Conservation (phyloP, 1,140 invertebrate genomes). For the Zaprionus nigranus region DNA sequence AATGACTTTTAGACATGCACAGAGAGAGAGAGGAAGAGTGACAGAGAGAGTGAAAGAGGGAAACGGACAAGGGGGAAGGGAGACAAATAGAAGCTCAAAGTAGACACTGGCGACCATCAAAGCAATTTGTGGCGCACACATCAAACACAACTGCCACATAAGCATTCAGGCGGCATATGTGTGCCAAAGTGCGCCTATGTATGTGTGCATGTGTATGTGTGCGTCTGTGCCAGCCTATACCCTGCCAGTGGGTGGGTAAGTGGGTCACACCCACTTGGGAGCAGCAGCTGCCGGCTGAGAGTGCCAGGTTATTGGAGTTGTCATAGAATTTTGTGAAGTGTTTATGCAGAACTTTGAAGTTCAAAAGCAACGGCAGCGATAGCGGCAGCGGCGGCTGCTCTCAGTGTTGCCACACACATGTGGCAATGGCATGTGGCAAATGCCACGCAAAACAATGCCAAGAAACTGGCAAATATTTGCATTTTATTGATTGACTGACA, state of each 20-base stretch:
- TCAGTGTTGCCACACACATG: background rate
- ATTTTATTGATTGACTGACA: slow-evolving; percentile 73
- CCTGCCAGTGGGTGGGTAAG: too few relatives aligned
- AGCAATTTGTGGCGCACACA: slow-evolving; percentile 55
- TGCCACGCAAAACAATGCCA: slow-evolving; percentile 49
- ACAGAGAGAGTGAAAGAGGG: background rate
- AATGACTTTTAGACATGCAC: slow-evolving; percentile 13
- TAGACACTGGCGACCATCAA: slow-evolving; percentile 41
- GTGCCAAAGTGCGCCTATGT: background rate
- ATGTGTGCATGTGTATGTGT: background rate
- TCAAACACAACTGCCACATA: slow-evolving; percentile 62
- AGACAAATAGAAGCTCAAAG: slow-evolving; percentile 19
- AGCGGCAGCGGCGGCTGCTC: slow-evolving; percentile 5
- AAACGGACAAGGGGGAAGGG: background rate
- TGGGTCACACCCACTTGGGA: too few relatives aligned
- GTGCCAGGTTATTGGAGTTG: slow-evolving; percentile 56
- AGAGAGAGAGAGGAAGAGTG: slow-evolving; percentile 2
- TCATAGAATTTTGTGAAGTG: slow-evolving; percentile 67
- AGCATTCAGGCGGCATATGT: slow-evolving; percentile 27
- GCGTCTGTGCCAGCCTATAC: background rate
- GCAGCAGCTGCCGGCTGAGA: slow-evolving; percentile 21
- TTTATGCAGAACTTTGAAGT: slow-evolving; percentile 68
- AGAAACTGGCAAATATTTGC: slow-evolving; percentile 69
- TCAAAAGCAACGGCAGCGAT: slow-evolving; percentile 37
- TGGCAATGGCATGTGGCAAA: slow-evolving; percentile 3